phyloP scores from a whole-genome alignment of 92 coral and sea anemone species.

The Phenganax stokvisi region DNA sequence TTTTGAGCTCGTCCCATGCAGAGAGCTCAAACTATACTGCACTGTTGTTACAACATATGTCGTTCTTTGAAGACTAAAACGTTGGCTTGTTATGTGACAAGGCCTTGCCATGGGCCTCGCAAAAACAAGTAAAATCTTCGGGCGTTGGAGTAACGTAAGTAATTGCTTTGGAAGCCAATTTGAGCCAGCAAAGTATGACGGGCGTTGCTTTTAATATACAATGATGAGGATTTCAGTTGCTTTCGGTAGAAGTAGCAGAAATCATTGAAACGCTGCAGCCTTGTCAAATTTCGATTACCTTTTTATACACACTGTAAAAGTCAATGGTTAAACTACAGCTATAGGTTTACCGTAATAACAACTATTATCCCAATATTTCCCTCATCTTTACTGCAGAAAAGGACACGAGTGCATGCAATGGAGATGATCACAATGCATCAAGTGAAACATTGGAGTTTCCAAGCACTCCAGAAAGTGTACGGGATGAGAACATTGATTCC shows the following conservation, averaged over 20 bases:
- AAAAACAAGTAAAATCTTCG: too few species aligned
- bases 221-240: too few species aligned
- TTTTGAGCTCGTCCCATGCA: background rate
- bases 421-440: background rate
- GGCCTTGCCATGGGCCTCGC: too few species aligned
- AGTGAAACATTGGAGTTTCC: slow-evolving; percentile 19
- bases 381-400: background rate
- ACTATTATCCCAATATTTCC: background rate
- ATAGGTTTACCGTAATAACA: background rate
- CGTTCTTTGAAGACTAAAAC: background rate
- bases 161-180: too few species aligned
- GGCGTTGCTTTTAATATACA: too few species aligned
- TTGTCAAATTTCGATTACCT: too few species aligned
- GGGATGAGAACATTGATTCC: background rate
- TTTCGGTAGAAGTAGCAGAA: too few species aligned
- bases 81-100: too few species aligned
- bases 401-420: background rate
- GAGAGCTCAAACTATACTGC: background rate
- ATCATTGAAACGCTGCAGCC: too few species aligned
- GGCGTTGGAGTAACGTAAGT: too few species aligned
- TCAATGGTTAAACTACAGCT: background rate
- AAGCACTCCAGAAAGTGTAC: background rate
- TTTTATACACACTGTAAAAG: too few species aligned
- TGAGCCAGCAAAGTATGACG: too few species aligned
- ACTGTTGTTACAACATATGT: background rate